These are phyloP conservation scores for Ctenicera cuprea DNA, from an alignment of 2,888 invertebrate species.

Conservation along the genomic window DNA sequence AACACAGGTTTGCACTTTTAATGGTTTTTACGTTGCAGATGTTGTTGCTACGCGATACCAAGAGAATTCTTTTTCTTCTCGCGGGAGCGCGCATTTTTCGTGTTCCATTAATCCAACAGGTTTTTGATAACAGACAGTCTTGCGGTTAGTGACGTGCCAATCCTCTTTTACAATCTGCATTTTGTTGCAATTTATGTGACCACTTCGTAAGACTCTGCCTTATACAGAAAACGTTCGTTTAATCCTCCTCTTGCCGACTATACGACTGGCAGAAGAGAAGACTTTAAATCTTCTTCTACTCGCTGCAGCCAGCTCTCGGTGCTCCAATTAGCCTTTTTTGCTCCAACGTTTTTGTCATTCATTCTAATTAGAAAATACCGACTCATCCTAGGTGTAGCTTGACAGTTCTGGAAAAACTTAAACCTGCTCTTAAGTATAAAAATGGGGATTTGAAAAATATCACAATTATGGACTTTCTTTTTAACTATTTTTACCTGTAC, in stretches of 20 bases:
- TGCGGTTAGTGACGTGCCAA: conserved; percentile 31
- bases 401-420: not conserved
- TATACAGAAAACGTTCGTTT: conserved; percentile 29
- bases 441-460: no score
- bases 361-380: conserved; percentile 24
- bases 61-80: conserved; percentile 9
- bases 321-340: conserved; percentile 25
- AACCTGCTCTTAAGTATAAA: no score
- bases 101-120: conserved; percentile 42
- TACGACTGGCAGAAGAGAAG: conserved; percentile 19
- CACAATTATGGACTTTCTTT: no score
- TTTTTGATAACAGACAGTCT: conserved; percentile 38
- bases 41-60: conserved; percentile 22
- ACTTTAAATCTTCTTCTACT: conserved; percentile 28
- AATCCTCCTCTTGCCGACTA: conserved; percentile 30
- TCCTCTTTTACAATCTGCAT: conserved; percentile 41
- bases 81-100: conserved; percentile 30
- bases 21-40: conserved; percentile 48
- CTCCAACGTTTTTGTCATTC: not conserved
- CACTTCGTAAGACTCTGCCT: conserved; percentile 26
- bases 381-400: conserved; percentile 1
- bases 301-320: conserved; percentile 13
- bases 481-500: no score
- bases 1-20: conserved; percentile 45
- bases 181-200: conserved; percentile 39